Conservation (phyloP, 2,888 invertebrate species). For the Chrysolina americana region DNA sequence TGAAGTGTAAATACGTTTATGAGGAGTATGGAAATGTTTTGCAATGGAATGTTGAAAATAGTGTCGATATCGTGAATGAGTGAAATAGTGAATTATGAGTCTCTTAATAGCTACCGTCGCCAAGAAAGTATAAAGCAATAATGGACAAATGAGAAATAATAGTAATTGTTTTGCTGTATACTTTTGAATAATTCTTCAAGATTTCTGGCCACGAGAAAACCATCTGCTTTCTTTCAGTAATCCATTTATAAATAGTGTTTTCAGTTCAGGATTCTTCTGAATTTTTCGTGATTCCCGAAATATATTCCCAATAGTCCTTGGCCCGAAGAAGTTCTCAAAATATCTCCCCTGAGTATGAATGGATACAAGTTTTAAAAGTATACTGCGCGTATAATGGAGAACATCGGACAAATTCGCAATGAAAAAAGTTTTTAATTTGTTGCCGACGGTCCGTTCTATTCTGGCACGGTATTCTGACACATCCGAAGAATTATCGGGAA, state of each 20-base stretch:
- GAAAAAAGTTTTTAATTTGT: constrained; percentile 25
- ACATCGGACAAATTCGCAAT: constrained; percentile 11
- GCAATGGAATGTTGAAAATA: too few species aligned
- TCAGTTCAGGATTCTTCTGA: background rate
- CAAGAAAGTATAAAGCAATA: too few species aligned
- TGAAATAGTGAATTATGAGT: too few species aligned
- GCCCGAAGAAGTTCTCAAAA: background rate
- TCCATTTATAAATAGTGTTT: background rate
- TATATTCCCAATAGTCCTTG: background rate
- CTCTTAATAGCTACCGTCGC: too few species aligned
- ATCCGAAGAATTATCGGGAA: constrained; percentile 21
- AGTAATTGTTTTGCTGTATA: too few species aligned
- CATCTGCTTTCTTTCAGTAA: too few species aligned
- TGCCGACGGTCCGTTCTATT: constrained; percentile 1
- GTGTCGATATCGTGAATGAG: too few species aligned
- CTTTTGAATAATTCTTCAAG: too few species aligned
- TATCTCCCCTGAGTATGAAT: background rate
- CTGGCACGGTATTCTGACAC: constrained; percentile 23
- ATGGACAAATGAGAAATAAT: too few species aligned
- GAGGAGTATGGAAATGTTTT: too few species aligned
- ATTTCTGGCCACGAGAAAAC: too few species aligned
- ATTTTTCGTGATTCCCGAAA: background rate
- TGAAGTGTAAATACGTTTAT: too few species aligned
- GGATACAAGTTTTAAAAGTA: constrained; percentile 3
- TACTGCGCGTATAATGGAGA: constrained; percentile 5